Conservation (phyloP, 2,888 invertebrate species). For the Meandrusa payeni region DNA sequence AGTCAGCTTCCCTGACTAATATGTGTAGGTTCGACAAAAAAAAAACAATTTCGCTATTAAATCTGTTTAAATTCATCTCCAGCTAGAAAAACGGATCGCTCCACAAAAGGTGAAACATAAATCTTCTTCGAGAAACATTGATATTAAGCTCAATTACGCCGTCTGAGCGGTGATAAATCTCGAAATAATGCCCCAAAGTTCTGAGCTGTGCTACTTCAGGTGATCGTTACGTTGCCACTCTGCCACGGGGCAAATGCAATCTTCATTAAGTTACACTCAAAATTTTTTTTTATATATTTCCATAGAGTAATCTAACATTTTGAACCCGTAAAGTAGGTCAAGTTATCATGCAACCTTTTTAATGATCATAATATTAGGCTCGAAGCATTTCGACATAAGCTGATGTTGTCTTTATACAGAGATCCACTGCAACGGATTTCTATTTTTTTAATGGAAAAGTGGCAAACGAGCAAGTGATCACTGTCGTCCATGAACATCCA, state of each 20-base stretch:
- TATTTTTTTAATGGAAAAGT: no score
- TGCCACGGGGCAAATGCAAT: slow-evolving; percentile 60
- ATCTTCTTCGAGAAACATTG: slow-evolving; percentile 63
- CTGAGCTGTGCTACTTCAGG: slow-evolving; percentile 72
- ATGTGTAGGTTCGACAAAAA: no score
- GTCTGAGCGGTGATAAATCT: slow-evolving; percentile 72
- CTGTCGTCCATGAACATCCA: no score
- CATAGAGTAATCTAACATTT: slow-evolving; percentile 10
- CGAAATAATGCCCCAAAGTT: slow-evolving; percentile 63
- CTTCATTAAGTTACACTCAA: slow-evolving; percentile 73
- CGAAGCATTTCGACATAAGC: no score
- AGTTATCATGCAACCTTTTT: no score
- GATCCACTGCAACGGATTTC: no score
- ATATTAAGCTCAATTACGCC: slow-evolving; percentile 56
- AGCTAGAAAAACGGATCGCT: slow-evolving; percentile 32
- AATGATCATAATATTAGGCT: no score
- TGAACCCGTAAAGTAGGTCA: not conserved
- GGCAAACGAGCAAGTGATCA: no score
- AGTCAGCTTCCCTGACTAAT: no score
- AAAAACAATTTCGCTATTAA: no score
- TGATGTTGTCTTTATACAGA: no score
- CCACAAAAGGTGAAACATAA: slow-evolving; percentile 65
- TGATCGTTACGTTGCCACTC: slow-evolving; percentile 63
- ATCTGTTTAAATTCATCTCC: no score
- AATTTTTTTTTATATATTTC: slow-evolving; percentile 19